These are phyloP conservation scores for Drosophila pandora DNA, from an alignment of 1,140 invertebrate species.

Conservation along the genomic window DNA sequence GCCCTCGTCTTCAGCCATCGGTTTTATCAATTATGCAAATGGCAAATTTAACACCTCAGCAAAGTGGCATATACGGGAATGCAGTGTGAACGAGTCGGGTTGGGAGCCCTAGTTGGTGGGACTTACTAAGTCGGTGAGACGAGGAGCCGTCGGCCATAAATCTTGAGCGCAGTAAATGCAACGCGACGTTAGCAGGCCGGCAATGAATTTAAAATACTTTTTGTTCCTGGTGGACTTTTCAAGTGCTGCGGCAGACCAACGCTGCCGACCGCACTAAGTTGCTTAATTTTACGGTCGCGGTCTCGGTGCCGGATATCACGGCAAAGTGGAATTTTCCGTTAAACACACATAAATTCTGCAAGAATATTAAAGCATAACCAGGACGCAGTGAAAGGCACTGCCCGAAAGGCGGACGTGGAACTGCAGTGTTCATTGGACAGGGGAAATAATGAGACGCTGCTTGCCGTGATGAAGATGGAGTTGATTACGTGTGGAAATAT, in stretches of 20 bases:
- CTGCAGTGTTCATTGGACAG: slow-evolving; percentile 24
- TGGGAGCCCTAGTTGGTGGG: no score
- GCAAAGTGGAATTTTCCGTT: slow-evolving; percentile 81
- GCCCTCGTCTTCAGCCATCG: slow-evolving; percentile 29
- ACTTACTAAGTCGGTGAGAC: not conserved
- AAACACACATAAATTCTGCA: slow-evolving; percentile 73
- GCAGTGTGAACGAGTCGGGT: not conserved
- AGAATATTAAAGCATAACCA: slow-evolving; percentile 45
- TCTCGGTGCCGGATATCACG: slow-evolving; percentile 65
- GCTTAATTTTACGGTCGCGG: slow-evolving; percentile 60
- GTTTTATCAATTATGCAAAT: slow-evolving; percentile 80
- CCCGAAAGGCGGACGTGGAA: slow-evolving; percentile 28
- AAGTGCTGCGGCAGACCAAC: slow-evolving; percentile 41
- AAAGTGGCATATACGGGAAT: slow-evolving; percentile 51
- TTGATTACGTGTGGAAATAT: slow-evolving; percentile 33
- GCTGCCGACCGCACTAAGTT: slow-evolving; percentile 19
- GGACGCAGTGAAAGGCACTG: not conserved
- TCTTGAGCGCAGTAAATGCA: slow-evolving; percentile 48
- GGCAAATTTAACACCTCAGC: slow-evolving; percentile 74
- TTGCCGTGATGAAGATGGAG: slow-evolving; percentile 15
- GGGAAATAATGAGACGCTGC: not conserved
- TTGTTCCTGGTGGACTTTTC: slow-evolving; percentile 57
- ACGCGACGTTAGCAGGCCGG: slow-evolving; percentile 31
- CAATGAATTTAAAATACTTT: slow-evolving; percentile 78
- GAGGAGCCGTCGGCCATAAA: slow-evolving; percentile 54